Evolutionary conservation across 2,888 invertebrate species (phyloP), one percentile per base, ranked within the genome.

Genomic region (Ashinkailepas kermadecensis): DNA sequence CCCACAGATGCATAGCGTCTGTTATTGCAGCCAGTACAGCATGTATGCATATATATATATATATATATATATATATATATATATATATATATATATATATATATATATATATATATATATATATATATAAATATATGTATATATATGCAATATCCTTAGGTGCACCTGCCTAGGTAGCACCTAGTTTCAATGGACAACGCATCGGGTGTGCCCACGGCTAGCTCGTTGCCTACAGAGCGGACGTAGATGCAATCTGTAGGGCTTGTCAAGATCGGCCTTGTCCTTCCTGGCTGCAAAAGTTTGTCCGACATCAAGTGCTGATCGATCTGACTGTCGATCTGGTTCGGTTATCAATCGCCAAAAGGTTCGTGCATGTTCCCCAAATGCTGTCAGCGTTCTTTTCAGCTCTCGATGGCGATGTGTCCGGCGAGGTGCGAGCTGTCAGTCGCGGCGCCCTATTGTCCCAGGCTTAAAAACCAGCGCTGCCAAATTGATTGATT

Each of bases 1-100:
- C n/a, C n/a, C n/a, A n/a, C n/a, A n/a, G n/a, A n/a, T n/a, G n/a
- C n/a, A n/a, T n/a, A n/a, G n/a, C n/a, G n/a, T n/a, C n/a, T n/a
- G n/a, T n/a, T n/a, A n/a, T n/a, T n/a, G n/a, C n/a, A n/a, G n/a
- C n/a, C n/a, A n/a, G n/a, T n/a, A n/a, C n/a, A 58, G 58, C 58
- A 80, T 21, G 13, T 65, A 80, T 80, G 62, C 58, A 80, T 80
- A 65, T 21, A 11, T 79, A 79, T 79, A 79, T 54, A 79, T 79
- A 79, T 79, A 80, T 58, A 80, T 80, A 80, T 80, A 59, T 80
- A 80, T 81, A 81, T 81, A 81, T 81, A 64, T 62, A 64, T 81
- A 62, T 81, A 81, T 81, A 65, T 81, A 65, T 65, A 81, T 64
- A 81, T 81, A 4, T 39, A 81, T 59, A 64, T 59, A 65, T 81